These are phyloP conservation scores for Patella pellucida DNA, from an alignment of 2,888 invertebrate genomes.

Conservation along the genomic window DNA sequence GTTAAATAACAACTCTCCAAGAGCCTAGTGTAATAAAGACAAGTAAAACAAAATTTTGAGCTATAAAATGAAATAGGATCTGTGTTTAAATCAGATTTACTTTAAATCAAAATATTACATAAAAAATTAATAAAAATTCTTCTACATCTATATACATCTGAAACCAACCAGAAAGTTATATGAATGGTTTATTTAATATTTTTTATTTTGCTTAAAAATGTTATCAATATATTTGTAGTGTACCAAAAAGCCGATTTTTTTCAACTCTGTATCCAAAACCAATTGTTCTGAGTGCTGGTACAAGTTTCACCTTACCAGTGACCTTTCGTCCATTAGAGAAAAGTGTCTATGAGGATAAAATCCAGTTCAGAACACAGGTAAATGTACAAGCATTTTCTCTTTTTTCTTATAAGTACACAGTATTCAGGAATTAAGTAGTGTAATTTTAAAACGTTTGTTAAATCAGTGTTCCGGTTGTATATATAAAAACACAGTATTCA, in stretches of 20 bases:
- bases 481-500: no score
- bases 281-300: constrained; percentile 69
- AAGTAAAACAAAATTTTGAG: no score
- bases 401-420: no score
- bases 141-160: background rate
- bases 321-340: constrained; percentile 70
- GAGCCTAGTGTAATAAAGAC: background rate
- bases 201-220: background rate
- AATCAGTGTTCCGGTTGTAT: no score
- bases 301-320: constrained; percentile 68
- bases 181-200: no score
- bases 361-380: constrained; percentile 67
- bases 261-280: constrained; percentile 69
- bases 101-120: background rate
- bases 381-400: constrained; percentile 10
- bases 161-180: background rate
- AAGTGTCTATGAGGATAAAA: constrained; percentile 62
- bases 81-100: background rate
- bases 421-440: no score
- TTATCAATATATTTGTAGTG: constrained; percentile 43
- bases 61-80: background rate
- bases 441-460: no score
- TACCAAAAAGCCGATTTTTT: constrained; percentile 65
- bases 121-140: background rate
- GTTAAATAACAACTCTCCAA: no score